Conservation (phyloP, 2,113 vertebrate genomes). For the Saguinus imperator region DNA sequence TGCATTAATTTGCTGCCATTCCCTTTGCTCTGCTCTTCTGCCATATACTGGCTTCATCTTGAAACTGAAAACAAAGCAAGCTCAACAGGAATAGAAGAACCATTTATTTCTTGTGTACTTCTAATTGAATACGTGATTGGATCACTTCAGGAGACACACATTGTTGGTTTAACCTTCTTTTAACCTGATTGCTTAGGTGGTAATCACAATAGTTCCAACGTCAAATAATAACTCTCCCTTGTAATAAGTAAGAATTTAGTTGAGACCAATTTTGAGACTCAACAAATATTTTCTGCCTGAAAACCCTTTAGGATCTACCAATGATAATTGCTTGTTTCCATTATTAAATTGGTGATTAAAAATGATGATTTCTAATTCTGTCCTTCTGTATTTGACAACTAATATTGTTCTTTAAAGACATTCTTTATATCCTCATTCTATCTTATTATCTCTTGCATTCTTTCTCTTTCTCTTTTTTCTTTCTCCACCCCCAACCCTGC, state of each 20-base stretch:
- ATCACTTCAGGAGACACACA: not conserved
- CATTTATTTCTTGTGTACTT: not conserved
- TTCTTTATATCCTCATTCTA: not conserved
- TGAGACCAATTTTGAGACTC: not conserved
- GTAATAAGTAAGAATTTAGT: not conserved
- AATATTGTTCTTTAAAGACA: not conserved
- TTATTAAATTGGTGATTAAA: not conserved
- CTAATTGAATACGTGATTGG: not conserved
- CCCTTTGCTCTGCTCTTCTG: not conserved
- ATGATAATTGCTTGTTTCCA: not conserved
- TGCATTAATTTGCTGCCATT: not conserved
- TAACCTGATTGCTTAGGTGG: not conserved
- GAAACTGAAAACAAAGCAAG: not conserved
- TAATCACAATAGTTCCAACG: not conserved
- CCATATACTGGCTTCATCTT: not conserved
- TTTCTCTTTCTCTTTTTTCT: not conserved
- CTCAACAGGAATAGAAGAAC: not conserved
- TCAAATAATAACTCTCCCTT: not conserved
- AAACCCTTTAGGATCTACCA: not conserved
- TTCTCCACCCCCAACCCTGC: too few species aligned
- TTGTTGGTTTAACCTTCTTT: not conserved
- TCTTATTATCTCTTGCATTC: not conserved
- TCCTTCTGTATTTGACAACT: not conserved
- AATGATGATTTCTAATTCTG: not conserved
- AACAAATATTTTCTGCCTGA: not conserved